Base-by-base conservation (phyloP, 2,797 vertebrate genomes). In the Mycteria americana region DNA sequence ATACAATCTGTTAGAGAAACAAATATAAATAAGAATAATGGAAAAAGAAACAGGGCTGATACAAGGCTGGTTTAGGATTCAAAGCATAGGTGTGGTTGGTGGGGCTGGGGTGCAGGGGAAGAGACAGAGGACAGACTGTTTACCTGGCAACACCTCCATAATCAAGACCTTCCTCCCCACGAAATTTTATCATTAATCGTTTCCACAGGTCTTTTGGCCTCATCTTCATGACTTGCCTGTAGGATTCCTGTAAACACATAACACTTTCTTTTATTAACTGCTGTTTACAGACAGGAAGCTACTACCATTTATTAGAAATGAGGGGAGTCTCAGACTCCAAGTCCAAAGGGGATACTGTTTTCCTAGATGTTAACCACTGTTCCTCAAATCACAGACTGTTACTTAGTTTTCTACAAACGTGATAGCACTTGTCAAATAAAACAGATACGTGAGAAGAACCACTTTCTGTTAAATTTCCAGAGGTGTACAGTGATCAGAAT, bases 201-300 rank as follows among this genome's bases (percentile, higher is more conserved):
- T 99, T 99, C 99, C 99, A 99, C 73, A 99, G 97, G 97, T 99
- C 99, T 97, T 99, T 99, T 33, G 99, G 99, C 97, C 99, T 99
- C 99, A 99, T 99, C 98, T 99, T 99, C 99, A 99, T 99, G 97
- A 99, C 99, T 96, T 99, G 99, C 83, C 99, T 98, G 95, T 99
- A 99, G 8, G 99, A 99, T 95, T 99, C 99, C 99, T 99, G 95
- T 56, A 95, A 97, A 95, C 76, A 97, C 57, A 67, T 16, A 63
- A 54, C 39, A 31, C 27, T 39, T 56, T 7, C 16, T 91, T 70
- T 74, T 45, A 93, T 73, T 70, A 45, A 88, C 79, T 63, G 69
- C 37, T 69, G 3, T 35, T 89, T 67, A 62, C 28, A 73, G 65
- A 59, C 30, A 8, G 70, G 60, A 43, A 95, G 37, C 65, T 75